Base-by-base conservation (phyloP, 2,888 invertebrate species). In the Allophyes oxyacanthae region DNA sequence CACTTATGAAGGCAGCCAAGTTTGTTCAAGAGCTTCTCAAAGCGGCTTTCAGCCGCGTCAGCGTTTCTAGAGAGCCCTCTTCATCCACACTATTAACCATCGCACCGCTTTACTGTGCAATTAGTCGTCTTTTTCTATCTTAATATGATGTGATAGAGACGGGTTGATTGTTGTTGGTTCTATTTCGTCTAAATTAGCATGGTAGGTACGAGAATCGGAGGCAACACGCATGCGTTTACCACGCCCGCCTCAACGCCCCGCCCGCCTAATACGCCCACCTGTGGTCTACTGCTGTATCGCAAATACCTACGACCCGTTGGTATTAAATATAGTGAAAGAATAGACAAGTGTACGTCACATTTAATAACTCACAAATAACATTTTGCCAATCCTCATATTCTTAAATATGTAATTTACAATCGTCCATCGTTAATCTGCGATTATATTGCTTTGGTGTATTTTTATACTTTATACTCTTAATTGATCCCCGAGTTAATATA, bases 231-330 rank as follows among this genome's bases (percentile, higher is more conserved):
- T 92, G 93, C 93, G 92, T 82, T 74, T 54, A 74, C 62, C 84
- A 86, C 92, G 91, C 91, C 92, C 87, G 87, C 79, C 79, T 80
- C 61, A 59, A 78, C 79, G 86, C 91, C 80, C 91, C 92, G 89
- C 92, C 93, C 87, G 89, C 74, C 80, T 73, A 75, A 69, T 67
- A 89, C 93, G 92, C 92, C 92, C 92, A 92, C 91, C 91, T 91
- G 91, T 91, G 85, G 88, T 88, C 79, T 85, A 81, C 84, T 84
- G 78, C 61, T 76, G 64, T 79, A 78, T 82, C 78, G 82, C 75
- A 45, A 78, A 81, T 88, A 85, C 88, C 88, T 86, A 87, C 83
- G 77, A 49, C 50, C 56, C 45, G 41, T 62, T 68, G 32, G 28
- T 43, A 50, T 28, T 28, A 6, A 20, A 28, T 6, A 28, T 28